Evolutionary conservation across 2,888 invertebrate species (phyloP).

Genomic region (Notodonta ziczac): DNA sequence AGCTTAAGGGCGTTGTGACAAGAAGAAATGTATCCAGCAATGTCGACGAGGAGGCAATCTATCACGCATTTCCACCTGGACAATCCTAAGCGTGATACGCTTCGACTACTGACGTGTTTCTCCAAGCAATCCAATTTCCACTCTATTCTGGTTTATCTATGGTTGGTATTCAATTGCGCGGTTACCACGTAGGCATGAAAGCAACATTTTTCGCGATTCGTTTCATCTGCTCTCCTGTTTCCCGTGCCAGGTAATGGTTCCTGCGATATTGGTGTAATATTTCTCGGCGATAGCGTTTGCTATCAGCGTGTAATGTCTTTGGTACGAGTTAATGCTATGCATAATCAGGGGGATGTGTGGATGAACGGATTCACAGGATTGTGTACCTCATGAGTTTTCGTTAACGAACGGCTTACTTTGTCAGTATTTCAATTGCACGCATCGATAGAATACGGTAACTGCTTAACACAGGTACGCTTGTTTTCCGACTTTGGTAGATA

Average conservation of each 20-base stretch:
- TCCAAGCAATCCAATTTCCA: constrained; percentile 37
- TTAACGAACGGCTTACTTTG: too few relatives aligned
- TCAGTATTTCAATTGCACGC: too few relatives aligned
- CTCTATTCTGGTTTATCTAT: constrained; percentile 37
- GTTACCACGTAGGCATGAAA: constrained; percentile 33
- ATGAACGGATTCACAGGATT: background rate
- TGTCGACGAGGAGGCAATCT: constrained; percentile 70
- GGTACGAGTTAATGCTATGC: constrained; percentile 51
- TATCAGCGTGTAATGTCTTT: constrained; percentile 65
- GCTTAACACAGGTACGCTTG: too few relatives aligned
- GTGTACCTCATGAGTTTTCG: too few relatives aligned
- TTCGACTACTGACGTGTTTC: constrained; percentile 65
- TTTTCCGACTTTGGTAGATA: too few relatives aligned
- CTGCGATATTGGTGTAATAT: constrained; percentile 72
- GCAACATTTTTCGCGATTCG: constrained; percentile 61
- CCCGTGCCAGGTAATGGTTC: constrained; percentile 65
- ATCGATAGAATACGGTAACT: too few relatives aligned
- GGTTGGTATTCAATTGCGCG: constrained; percentile 24
- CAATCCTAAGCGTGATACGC: constrained; percentile 61
- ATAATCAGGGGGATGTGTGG: background rate
- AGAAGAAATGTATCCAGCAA: constrained; percentile 68
- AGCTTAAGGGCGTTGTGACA: constrained; percentile 58
- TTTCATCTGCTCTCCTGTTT: constrained; percentile 63
- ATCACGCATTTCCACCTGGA: constrained; percentile 73
- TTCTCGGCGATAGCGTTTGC: constrained; percentile 68